Conservation (phyloP, 1,140 invertebrate species). For the Agrilus planipennis region DNA sequence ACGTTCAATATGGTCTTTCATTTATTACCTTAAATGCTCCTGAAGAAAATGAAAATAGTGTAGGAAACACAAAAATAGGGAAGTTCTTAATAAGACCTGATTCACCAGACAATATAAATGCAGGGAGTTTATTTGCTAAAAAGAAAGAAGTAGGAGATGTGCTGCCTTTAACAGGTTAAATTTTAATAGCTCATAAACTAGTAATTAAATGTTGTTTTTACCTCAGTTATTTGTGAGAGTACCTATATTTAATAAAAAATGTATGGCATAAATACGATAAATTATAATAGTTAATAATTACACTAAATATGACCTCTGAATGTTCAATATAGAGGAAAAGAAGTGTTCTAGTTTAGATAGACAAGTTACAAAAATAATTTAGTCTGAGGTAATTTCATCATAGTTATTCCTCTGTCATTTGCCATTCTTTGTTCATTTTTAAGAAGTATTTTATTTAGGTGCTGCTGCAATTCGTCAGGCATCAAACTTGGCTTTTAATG, state of each 20-base stretch:
- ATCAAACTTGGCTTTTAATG: slow-evolving; percentile 17
- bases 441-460: slow-evolving; percentile 14
- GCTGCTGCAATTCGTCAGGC: slow-evolving; percentile 32
- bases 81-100: slow-evolving; percentile 49
- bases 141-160: slow-evolving; percentile 25
- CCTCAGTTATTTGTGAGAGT: too few relatives aligned
- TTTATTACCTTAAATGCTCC: slow-evolving; percentile 60
- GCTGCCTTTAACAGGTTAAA: slow-evolving; percentile 21
- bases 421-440: neutral
- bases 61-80: slow-evolving; percentile 33
- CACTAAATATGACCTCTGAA: too few relatives aligned
- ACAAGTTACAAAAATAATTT: too few relatives aligned
- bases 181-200: too few relatives aligned
- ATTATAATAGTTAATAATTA: too few relatives aligned
- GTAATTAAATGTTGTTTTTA: too few relatives aligned
- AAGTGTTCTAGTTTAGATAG: too few relatives aligned
- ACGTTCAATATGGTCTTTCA: slow-evolving; percentile 62
- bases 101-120: slow-evolving; percentile 37
- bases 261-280: too few relatives aligned
- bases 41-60: slow-evolving; percentile 20
- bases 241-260: too few relatives aligned
- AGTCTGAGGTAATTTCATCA: too few relatives aligned
- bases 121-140: slow-evolving; percentile 42
- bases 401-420: too few relatives aligned
- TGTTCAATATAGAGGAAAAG: too few relatives aligned